These are phyloP conservation scores for Proisotoma minuta DNA, from an alignment of 2,888 invertebrate species.

Conservation along the genomic window DNA sequence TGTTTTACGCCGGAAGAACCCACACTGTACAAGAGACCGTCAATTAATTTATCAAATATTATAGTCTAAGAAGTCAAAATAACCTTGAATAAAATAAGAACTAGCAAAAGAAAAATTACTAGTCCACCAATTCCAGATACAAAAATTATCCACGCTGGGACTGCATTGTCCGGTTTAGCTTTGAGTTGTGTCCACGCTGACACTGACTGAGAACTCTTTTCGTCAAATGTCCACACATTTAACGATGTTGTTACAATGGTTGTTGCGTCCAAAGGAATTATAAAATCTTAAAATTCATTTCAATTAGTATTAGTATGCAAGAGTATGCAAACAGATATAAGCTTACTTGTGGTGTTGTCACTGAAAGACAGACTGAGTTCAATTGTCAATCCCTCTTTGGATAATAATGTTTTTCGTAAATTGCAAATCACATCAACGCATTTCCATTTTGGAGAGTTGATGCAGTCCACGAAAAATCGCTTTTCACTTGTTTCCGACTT, in stretches of 20 bases:
- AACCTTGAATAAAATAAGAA: slow-evolving; percentile 19
- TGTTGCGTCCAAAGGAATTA: background rate
- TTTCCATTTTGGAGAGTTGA: background rate
- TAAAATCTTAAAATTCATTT: background rate
- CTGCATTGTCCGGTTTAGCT: background rate
- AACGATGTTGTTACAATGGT: slow-evolving; percentile 1
- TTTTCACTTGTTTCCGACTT: too few species aligned
- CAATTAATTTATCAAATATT: too few species aligned
- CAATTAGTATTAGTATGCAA: background rate
- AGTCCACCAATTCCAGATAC: slow-evolving; percentile 20
- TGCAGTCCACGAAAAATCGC: background rate
- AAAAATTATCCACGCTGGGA: slow-evolving; percentile 15
- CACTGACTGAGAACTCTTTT: background rate
- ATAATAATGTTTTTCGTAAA: background rate
- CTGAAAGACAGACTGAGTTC: background rate
- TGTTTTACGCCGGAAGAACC: slow-evolving; percentile 27
- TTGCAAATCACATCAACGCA: background rate
- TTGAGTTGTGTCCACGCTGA: background rate
- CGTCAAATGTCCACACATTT: background rate
- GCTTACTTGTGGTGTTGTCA: background rate
- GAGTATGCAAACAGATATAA: background rate
- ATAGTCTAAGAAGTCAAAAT: background rate
- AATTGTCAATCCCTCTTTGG: background rate
- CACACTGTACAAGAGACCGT: too few species aligned
- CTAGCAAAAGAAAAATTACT: slow-evolving; percentile 19